These are phyloP conservation scores for Ginglymostoma cirratum DNA, from an alignment of 2,113 vertebrate genomes.

Conservation along the genomic window DNA sequence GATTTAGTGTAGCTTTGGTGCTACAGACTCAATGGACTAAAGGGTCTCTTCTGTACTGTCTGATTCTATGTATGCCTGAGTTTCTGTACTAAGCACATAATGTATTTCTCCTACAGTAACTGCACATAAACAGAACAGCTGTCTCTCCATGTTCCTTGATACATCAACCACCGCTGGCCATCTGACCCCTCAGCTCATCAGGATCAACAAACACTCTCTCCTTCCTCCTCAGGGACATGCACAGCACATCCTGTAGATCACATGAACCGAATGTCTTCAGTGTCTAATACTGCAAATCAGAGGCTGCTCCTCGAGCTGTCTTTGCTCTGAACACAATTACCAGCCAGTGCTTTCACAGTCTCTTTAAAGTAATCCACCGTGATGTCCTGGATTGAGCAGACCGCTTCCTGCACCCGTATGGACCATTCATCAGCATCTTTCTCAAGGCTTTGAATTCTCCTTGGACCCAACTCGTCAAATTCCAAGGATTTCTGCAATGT, in stretches of 20 bases:
- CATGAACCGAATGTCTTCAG: not conserved
- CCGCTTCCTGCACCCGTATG: constrained; percentile 65
- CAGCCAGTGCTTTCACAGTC: constrained; percentile 75
- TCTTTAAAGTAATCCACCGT: constrained; percentile 89
- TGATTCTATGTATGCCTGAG: not conserved
- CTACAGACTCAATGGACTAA: no score
- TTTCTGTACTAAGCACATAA: not conserved
- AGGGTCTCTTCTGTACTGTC: no score
- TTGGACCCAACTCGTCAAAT: constrained; percentile 78
- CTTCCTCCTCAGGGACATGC: no score
- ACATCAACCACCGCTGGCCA: not conserved
- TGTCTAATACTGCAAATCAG: not conserved
- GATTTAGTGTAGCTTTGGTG: no score
- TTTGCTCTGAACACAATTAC: constrained; percentile 50
- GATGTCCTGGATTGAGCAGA: constrained; percentile 83
- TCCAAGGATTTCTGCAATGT: constrained; percentile 74
- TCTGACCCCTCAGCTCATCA: not conserved
- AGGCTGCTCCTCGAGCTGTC: not conserved
- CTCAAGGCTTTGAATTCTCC: constrained; percentile 71
- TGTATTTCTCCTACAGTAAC: not conserved
- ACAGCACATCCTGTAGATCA: not conserved
- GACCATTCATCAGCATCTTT: constrained; percentile 80
- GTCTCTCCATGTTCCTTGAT: not conserved
- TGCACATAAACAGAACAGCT: not conserved
- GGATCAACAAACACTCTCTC: not conserved